Evolutionary conservation across 2,888 invertebrate genomes (phyloP).

Genomic region (Leptopilina drosophilae): DNA sequence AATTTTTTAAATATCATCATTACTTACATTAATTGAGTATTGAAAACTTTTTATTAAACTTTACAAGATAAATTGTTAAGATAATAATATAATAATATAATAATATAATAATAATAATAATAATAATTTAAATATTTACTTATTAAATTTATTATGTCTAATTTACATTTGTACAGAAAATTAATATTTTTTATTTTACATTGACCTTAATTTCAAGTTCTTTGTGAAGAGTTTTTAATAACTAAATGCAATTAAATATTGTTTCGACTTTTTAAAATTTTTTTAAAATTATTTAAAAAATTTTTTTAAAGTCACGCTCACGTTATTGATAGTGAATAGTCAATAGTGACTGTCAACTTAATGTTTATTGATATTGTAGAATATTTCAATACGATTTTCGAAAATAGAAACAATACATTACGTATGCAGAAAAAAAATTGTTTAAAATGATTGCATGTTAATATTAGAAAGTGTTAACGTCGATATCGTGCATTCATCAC

Average conservation of each 20-base stretch:
- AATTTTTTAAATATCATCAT: not conserved
- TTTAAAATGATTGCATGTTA: not conserved
- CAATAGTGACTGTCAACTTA: too few relatives aligned
- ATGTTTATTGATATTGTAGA: not conserved
- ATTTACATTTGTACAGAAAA: not conserved
- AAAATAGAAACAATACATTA: not conserved
- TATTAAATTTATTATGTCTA: too few relatives aligned
- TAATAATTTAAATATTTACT: too few relatives aligned
- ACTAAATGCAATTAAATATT: not conserved
- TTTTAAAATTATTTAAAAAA: too few relatives aligned
- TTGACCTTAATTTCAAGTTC: not conserved
- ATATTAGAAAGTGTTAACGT: slow-evolving; percentile 22
- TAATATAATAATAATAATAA: too few relatives aligned
- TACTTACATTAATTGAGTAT: too few relatives aligned
- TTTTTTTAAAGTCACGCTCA: too few relatives aligned
- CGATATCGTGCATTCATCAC: not conserved
- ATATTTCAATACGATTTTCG: not conserved
- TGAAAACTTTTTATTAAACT: too few relatives aligned
- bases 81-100: too few relatives aligned
- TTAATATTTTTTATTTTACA: not conserved
- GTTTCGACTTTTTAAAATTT: not conserved
- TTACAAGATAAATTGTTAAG: too few relatives aligned
- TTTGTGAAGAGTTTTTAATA: not conserved
- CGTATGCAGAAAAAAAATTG: not conserved
- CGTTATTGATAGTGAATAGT: too few relatives aligned